These are phyloP conservation scores for Cyclura pinguis DNA, from an alignment of 2,797 vertebrate species.

Conservation along the genomic window DNA sequence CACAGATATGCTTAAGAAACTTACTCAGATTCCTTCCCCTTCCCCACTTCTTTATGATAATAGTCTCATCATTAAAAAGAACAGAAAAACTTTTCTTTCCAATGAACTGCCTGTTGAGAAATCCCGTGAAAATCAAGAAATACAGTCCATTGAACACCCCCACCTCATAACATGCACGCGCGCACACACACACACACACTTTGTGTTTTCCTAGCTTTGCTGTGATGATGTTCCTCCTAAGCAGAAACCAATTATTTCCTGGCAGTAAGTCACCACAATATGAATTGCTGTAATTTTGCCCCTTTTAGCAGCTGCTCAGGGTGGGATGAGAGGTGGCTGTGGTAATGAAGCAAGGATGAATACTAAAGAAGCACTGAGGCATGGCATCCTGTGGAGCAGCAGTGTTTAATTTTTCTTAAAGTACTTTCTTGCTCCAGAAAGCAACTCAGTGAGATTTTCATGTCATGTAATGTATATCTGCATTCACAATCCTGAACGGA, in stretches of 20 bases:
- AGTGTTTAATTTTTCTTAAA: constrained; percentile 49
- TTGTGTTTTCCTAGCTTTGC: constrained; percentile 50
- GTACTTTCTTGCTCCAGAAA: constrained; percentile 54
- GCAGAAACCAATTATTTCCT: constrained; percentile 66
- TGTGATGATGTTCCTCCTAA: constrained; percentile 59
- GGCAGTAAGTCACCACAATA: constrained; percentile 73
- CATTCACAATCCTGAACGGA: not conserved
- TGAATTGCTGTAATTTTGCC: constrained; percentile 72
- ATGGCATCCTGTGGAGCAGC: constrained; percentile 52
- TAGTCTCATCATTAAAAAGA: constrained; percentile 44
- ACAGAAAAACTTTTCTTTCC: constrained; percentile 52
- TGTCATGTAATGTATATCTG: constrained; percentile 28
- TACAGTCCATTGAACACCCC: not conserved
- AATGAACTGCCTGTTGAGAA: constrained; percentile 19
- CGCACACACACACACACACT: not conserved
- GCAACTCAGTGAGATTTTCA: constrained; percentile 45
- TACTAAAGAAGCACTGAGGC: constrained; percentile 66
- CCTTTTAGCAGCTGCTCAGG: constrained; percentile 74
- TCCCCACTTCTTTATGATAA: constrained; percentile 45
- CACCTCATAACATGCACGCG: not conserved
- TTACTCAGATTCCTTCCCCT: constrained; percentile 40
- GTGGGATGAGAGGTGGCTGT: constrained; percentile 68
- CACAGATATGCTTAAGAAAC: constrained; percentile 25
- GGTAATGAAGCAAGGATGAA: constrained; percentile 67
- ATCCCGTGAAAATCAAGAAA: constrained; percentile 2